Percentiles rank a stretch among this genome's conserved stretches.
Evolutionary conservation across 2,888 invertebrate species (phyloP).

Genomic region (Melanostoma scalare): DNA sequence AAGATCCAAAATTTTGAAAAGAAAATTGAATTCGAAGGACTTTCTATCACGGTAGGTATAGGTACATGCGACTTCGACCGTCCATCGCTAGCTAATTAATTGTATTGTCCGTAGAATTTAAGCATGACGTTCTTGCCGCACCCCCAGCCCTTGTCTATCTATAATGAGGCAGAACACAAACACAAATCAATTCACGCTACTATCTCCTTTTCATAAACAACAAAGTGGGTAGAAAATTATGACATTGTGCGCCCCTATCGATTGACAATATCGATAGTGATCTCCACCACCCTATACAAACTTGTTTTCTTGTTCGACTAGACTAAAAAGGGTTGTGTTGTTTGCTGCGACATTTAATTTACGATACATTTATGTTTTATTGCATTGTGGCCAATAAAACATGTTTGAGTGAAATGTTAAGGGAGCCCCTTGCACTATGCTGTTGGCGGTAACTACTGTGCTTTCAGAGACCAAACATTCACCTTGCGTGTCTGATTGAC

Average conservation of each 20-base stretch:
- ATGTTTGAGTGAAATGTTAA: constrained; percentile 52
- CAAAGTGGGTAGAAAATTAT: constrained; percentile 69
- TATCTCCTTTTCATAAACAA: constrained; percentile 43
- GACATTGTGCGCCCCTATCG: constrained; percentile 58
- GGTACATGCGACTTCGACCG: too few species aligned
- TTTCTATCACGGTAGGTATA: too few species aligned
- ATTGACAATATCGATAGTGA: constrained; percentile 65
- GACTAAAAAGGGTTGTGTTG: constrained; percentile 47
- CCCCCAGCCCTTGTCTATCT: too few species aligned
- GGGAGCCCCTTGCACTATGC: constrained; percentile 27
- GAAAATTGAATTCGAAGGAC: too few species aligned
- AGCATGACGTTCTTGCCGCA: too few species aligned
- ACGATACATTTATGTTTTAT: constrained; percentile 65
- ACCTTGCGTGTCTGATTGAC: constrained; percentile 69
- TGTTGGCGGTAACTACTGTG: too few species aligned
- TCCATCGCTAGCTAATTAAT: too few species aligned
- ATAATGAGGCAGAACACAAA: neutral
- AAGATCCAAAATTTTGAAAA: too few species aligned
- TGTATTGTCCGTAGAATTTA: too few species aligned
- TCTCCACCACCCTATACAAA: constrained; percentile 25
- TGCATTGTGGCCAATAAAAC: constrained; percentile 54
- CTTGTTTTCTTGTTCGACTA: constrained; percentile 5
- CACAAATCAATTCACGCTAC: constrained; percentile 49
- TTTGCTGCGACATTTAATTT: constrained; percentile 68
- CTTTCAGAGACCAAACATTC: neutral